Evolutionary conservation across 2,888 invertebrate species (phyloP).

Genomic region (Nomada flava): DNA sequence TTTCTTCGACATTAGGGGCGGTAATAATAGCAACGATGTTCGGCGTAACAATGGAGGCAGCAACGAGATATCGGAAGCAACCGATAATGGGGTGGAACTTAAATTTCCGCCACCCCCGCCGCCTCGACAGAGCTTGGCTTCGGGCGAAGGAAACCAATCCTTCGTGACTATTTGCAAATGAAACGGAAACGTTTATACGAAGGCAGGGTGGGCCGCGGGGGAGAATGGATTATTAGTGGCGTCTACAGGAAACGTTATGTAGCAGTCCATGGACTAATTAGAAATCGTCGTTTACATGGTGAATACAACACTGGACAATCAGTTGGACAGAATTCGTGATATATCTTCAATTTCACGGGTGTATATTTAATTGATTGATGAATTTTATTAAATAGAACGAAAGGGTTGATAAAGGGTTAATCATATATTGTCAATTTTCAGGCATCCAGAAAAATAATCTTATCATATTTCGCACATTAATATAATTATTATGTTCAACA

Average conservation of each 20-base stretch:
- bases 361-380: neutral
- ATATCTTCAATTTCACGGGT: neutral
- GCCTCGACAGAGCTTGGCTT: slow-evolving; percentile 22
- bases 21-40: slow-evolving; percentile 56
- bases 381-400: no score
- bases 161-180: slow-evolving; percentile 61
- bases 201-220: neutral
- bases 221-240: slow-evolving; percentile 43
- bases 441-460: no score
- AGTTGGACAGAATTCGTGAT: neutral
- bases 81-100: slow-evolving; percentile 64
- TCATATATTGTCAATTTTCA: no score
- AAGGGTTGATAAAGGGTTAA: no score
- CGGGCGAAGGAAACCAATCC: slow-evolving; percentile 48
- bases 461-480: no score
- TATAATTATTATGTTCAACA: no score
- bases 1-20: slow-evolving; percentile 54
- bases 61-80: slow-evolving; percentile 66
- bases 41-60: slow-evolving; percentile 53
- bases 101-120: slow-evolving; percentile 62
- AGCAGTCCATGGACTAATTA: slow-evolving; percentile 37
- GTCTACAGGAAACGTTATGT: slow-evolving; percentile 17
- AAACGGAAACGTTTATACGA: slow-evolving; percentile 55
- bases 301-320: slow-evolving; percentile 20
- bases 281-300: slow-evolving; percentile 40